phyloP scores from a whole-genome alignment of 2,888 invertebrate species.

The Toxonevra muliebris region DNA sequence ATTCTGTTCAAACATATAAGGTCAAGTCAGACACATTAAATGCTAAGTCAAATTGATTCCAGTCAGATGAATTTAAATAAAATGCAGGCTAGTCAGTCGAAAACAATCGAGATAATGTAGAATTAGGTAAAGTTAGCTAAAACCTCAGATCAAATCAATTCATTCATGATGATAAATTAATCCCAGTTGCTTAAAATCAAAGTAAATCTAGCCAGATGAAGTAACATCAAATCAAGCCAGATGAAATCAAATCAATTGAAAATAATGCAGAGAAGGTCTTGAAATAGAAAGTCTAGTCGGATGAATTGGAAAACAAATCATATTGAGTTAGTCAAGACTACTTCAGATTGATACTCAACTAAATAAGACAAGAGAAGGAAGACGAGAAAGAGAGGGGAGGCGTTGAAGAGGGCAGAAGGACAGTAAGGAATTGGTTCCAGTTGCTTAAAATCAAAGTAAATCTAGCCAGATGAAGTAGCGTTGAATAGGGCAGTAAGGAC shows the following conservation, averaged over 20 bases:
- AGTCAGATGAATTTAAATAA: constrained; percentile 24
- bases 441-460: constrained; percentile 28
- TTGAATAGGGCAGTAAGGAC: constrained; percentile 26
- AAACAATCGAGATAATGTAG: constrained; percentile 24
- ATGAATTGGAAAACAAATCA: constrained; percentile 21
- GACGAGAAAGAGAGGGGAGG: constrained; percentile 23
- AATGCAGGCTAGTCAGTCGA: no score
- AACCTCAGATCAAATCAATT: no score
- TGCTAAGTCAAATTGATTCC: no score
- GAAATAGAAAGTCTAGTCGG: no score
- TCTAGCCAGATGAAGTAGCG: constrained; percentile 24
- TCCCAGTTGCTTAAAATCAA: no score
- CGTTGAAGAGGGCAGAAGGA: constrained; percentile 27
- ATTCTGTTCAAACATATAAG: no score
- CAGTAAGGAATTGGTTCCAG: no score
- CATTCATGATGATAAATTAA: no score
- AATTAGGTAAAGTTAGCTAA: constrained; percentile 27
- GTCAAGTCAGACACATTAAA: constrained; percentile 21
- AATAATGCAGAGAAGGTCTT: no score
- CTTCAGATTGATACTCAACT: no score
- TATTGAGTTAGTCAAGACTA: no score
- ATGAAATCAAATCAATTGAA: constrained; percentile 29
- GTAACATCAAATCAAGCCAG: constrained; percentile 24
- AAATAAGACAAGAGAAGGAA: constrained; percentile 20
- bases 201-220: constrained; percentile 26